A percentile compares a stretch with the other conserved stretches of the same genome.
Conservation (phyloP, 2,888 invertebrate species). For the Caenorhabditis macrosperma region DNA sequence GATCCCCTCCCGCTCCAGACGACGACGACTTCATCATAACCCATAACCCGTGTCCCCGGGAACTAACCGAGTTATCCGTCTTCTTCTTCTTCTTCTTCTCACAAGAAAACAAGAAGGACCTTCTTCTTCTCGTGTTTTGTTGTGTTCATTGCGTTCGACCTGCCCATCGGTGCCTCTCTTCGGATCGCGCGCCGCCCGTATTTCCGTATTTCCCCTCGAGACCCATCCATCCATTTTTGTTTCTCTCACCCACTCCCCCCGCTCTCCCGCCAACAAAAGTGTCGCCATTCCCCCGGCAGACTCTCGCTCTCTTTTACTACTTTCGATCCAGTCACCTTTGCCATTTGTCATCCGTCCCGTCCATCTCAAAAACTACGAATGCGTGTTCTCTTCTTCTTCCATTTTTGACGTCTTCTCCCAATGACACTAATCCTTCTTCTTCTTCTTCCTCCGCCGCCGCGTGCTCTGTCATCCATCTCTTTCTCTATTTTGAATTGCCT, state of each 20-base stretch:
- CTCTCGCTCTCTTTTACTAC: not conserved
- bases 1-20: not conserved
- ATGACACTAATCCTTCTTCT: constrained; percentile 46
- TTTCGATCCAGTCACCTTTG: not conserved
- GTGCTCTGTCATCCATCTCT: constrained; percentile 27
- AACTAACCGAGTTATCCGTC: not conserved
- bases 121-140: not conserved
- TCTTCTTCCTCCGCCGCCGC: constrained; percentile 1
- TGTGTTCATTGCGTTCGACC: constrained; percentile 25
- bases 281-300: constrained; percentile 13
- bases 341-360: not conserved
- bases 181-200: not conserved
- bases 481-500: not conserved
- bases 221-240: constrained; percentile 52
- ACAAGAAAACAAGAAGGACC: not conserved
- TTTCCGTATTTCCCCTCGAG: constrained; percentile 32
- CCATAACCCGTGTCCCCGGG: not conserved
- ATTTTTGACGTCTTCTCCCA: constrained; percentile 21
- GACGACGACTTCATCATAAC: constrained; percentile 24
- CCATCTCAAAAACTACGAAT: constrained; percentile 34
- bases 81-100: not conserved
- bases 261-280: constrained; percentile 34
- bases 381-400: constrained; percentile 21
- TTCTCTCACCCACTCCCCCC: constrained; percentile 50
- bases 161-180: constrained; percentile 20